A percentile compares a stretch with the other conserved stretches of the same genome.
These are phyloP conservation scores for Eurystomus gularis DNA, from an alignment of 2,113 vertebrate genomes.

Conservation along the genomic window DNA sequence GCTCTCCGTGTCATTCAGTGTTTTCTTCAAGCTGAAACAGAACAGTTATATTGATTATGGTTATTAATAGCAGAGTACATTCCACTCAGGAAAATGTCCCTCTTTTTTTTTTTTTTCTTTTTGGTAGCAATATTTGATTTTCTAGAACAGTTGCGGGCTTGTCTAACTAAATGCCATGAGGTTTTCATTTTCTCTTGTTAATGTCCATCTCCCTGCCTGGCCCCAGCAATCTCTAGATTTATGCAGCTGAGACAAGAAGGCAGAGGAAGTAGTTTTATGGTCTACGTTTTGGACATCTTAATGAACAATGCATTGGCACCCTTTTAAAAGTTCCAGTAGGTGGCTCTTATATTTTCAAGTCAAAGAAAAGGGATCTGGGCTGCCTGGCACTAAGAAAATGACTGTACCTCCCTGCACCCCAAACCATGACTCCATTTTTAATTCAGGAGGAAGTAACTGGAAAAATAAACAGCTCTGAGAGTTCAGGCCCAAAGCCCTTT, in stretches of 20 bases:
- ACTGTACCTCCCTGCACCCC: not conserved
- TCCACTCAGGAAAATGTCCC: not conserved
- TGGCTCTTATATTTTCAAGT: not conserved
- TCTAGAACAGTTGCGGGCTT: constrained; percentile 27
- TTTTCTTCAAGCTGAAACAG: constrained; percentile 20
- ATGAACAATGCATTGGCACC: not conserved
- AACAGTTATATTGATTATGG: constrained; percentile 30
- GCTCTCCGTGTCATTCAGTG: not conserved
- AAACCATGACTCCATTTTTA: not conserved
- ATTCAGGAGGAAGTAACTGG: not conserved
- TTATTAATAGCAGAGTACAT: constrained; percentile 7
- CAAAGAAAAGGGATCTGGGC: not conserved
- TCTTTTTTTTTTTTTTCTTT: not conserved
- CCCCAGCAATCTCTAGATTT: not conserved
- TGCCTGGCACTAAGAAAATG: not conserved
- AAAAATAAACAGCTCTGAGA: not conserved
- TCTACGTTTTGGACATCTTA: not conserved
- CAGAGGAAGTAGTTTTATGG: not conserved
- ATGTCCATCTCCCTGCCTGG: rapidly evolving
- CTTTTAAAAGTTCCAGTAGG: not conserved
- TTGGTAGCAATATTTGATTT: constrained; percentile 5
- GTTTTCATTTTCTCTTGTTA: constrained; percentile 52
- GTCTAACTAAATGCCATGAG: not conserved
- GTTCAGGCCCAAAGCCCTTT: not conserved
- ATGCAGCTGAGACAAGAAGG: not conserved